phyloP scores from a whole-genome alignment of 2,797 vertebrate species.

The Enteromius argenteus region DNA sequence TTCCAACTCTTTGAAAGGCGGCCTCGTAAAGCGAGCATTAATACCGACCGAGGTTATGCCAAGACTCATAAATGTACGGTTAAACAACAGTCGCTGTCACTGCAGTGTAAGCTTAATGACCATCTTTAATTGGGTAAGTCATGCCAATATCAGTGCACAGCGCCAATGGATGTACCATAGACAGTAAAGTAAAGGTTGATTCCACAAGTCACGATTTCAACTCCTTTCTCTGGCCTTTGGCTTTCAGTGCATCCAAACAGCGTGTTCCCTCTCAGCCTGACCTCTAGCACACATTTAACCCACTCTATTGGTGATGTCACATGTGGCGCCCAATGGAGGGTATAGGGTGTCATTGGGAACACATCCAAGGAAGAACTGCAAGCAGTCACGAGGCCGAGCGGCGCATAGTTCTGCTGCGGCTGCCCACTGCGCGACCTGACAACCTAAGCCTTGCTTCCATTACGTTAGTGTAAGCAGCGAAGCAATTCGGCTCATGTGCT shows the following conservation, averaged over 20 bases:
- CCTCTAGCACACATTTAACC: constrained; percentile 29
- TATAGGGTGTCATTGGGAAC: constrained; percentile 54
- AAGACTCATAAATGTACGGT: constrained; percentile 76
- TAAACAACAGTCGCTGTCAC: constrained; percentile 73
- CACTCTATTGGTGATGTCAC: constrained; percentile 47
- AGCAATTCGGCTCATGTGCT: constrained; percentile 65
- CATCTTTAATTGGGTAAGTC: constrained; percentile 75
- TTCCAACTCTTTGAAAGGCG: constrained; percentile 62
- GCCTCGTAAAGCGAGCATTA: constrained; percentile 63
- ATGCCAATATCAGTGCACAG: constrained; percentile 59
- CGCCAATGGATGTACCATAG: constrained; percentile 70
- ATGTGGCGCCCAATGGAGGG: constrained; percentile 26
- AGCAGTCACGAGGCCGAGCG: constrained; percentile 68
- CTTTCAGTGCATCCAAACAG: background rate
- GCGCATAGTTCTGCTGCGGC: constrained; percentile 60
- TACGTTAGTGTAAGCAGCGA: constrained; percentile 68
- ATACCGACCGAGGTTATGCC: constrained; percentile 70
- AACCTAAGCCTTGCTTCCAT: constrained; percentile 70
- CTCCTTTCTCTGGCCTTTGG: background rate
- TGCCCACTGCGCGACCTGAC: constrained; percentile 60
- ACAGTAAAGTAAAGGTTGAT: constrained; percentile 31
- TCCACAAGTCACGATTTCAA: background rate
- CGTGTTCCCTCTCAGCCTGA: constrained; percentile 32
- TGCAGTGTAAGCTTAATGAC: constrained; percentile 74
- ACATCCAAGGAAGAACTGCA: constrained; percentile 56